Evolutionary conservation across 2,888 invertebrate genomes (phyloP).

Genomic region (Coecobrya sp.): DNA sequence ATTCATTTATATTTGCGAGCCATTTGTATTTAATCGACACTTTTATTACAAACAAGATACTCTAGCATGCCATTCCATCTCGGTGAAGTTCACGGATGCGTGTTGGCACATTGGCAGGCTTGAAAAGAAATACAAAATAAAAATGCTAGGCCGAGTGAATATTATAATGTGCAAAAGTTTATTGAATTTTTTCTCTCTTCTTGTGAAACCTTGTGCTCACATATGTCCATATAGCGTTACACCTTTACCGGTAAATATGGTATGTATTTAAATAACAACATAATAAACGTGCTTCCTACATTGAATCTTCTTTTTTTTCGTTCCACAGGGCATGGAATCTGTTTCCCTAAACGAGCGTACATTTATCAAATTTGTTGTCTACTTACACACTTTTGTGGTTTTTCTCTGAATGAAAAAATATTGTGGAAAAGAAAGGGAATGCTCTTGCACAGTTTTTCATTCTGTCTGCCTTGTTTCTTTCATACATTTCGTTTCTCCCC

Average conservation of each 20-base stretch:
- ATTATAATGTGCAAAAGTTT: conserved; percentile 37
- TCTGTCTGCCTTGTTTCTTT: not conserved
- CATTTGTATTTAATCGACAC: not conserved
- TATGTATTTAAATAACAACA: not conserved
- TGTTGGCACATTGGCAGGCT: not conserved
- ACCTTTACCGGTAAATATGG: not conserved
- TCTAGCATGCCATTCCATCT: conserved; percentile 14
- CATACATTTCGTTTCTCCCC: not conserved
- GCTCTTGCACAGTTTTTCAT: not conserved
- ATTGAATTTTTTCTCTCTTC: conserved; percentile 50
- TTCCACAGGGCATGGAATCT: conserved; percentile 36
- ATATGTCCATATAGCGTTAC: not conserved
- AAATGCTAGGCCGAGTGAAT: not conserved
- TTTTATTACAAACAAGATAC: not conserved
- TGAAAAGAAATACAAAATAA: not conserved
- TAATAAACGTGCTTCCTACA: not conserved
- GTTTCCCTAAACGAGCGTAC: conserved; percentile 29
- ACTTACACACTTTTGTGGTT: conserved; percentile 47
- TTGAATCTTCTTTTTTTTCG: not conserved
- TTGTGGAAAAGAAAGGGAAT: not conserved
- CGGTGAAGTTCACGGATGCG: conserved; percentile 50
- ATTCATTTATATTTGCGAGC: not conserved
- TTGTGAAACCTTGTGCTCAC: not conserved
- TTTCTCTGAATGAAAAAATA: conserved; percentile 46
- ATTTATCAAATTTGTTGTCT: conserved; percentile 51